Conservation (phyloP, 1,140 invertebrate genomes). For the Sitobion miscanthi region DNA sequence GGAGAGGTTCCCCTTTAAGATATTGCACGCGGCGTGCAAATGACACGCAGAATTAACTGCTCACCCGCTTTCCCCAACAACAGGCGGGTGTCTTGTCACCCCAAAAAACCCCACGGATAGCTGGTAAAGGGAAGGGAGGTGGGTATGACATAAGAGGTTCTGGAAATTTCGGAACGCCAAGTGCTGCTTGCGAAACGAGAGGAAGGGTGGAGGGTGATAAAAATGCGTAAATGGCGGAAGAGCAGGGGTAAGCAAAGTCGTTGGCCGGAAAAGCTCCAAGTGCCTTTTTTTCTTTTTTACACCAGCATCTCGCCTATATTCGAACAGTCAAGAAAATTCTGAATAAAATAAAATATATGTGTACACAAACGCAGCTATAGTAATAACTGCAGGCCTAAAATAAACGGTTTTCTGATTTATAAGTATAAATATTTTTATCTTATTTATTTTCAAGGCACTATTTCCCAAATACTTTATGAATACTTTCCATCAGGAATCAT, state of each 20-base stretch:
- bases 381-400: conserved; percentile 16
- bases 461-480: neutral
- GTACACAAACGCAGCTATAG: neutral
- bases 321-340: conserved; percentile 49
- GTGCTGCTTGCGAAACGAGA: neutral
- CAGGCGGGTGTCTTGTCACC: conserved; percentile 52
- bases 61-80: conserved; percentile 2
- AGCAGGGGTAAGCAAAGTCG: conserved; percentile 48
- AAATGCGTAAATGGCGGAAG: conserved; percentile 54
- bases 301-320: conserved; percentile 11
- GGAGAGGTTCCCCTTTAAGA: conserved; percentile 53
- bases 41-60: conserved; percentile 56
- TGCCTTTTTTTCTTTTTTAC: conserved; percentile 42
- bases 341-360: conserved; percentile 39
- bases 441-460: conserved; percentile 2
- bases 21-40: conserved; percentile 50
- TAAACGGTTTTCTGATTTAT: conserved; percentile 22
- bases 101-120: conserved; percentile 39
- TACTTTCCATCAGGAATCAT: neutral
- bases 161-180: conserved; percentile 47
- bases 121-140: neutral
- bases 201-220: conserved; percentile 25
- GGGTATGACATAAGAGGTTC: conserved; percentile 54
- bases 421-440: neutral
- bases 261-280: conserved; percentile 55